Percentiles rank a stretch among this genome's conserved stretches.
Conservation (phyloP, 2,888 invertebrate genomes). For the Hylaea fasciaria region DNA sequence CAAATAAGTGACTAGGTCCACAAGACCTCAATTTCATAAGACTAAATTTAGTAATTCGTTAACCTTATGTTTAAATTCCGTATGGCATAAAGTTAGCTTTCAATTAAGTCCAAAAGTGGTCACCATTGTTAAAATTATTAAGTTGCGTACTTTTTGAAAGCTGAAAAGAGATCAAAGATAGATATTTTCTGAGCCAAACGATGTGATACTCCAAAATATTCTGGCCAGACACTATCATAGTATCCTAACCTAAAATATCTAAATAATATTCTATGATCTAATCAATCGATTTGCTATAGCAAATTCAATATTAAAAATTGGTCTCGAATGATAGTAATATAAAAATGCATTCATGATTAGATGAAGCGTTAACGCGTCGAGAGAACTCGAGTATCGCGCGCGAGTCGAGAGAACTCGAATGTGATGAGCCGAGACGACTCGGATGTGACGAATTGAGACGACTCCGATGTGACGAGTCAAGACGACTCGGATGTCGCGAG, state of each 20-base stretch:
- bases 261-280: conserved; percentile 82
- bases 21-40: conserved; percentile 81
- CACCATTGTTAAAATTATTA: conserved; percentile 79
- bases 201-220: conserved; percentile 85
- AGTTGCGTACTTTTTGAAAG: conserved; percentile 84
- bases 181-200: conserved; percentile 85
- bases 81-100: conserved; percentile 85
- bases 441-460: neutral
- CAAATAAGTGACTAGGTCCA: conserved; percentile 84
- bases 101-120: conserved; percentile 81
- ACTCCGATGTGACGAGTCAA: conserved; percentile 3
- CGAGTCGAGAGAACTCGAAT: neutral
- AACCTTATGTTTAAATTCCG: conserved; percentile 84
- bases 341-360: conserved; percentile 79
- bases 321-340: conserved; percentile 80
- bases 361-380: conserved; percentile 65
- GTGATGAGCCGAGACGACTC: conserved; percentile 18
- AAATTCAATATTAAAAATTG: conserved; percentile 82
- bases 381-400: conserved; percentile 15
- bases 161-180: conserved; percentile 84
- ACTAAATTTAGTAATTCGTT: conserved; percentile 85
- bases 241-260: conserved; percentile 85
- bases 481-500: neutral
- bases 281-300: conserved; percentile 80
- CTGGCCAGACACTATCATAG: conserved; percentile 85